phyloP scores from a whole-genome alignment of 2,888 invertebrate genomes.

The Cotesia congregata region DNA sequence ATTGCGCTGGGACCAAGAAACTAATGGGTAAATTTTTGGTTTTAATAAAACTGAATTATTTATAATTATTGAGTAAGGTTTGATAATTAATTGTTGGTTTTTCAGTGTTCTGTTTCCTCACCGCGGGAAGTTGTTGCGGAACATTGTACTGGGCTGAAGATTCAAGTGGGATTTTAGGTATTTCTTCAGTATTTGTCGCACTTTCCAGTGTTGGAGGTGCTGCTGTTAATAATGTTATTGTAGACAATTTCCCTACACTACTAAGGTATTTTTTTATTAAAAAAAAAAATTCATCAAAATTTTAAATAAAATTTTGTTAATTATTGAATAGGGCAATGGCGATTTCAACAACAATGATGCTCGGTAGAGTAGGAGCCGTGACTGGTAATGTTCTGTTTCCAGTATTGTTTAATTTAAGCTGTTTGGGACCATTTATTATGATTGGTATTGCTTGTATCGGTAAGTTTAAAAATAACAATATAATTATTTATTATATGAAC shows the following conservation, averaged over 20 bases:
- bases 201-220: constrained; percentile 72
- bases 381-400: constrained; percentile 82
- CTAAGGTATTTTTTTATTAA: constrained; percentile 57
- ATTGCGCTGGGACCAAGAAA: constrained; percentile 72
- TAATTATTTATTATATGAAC: background rate
- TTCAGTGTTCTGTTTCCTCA: constrained; percentile 63
- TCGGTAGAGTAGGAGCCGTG: constrained; percentile 79
- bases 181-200: constrained; percentile 65
- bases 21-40: constrained; percentile 70
- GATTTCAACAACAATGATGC: constrained; percentile 80
- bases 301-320: background rate
- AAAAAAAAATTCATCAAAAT: too few relatives aligned
- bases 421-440: constrained; percentile 80
- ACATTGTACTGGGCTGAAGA: constrained; percentile 64
- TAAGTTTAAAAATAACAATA: constrained; percentile 59
- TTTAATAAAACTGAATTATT: background rate
- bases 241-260: constrained; percentile 65
- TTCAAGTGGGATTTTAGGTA: constrained; percentile 60
- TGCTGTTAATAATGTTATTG: constrained; percentile 71
- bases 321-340: constrained; percentile 77
- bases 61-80: background rate
- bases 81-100: constrained; percentile 28
- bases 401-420: constrained; percentile 77
- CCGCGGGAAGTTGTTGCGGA: constrained; percentile 65
- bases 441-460: constrained; percentile 76